These are phyloP conservation scores for Dendrolimus punctatus DNA, from an alignment of 1,140 invertebrate genomes.

Conservation along the genomic window DNA sequence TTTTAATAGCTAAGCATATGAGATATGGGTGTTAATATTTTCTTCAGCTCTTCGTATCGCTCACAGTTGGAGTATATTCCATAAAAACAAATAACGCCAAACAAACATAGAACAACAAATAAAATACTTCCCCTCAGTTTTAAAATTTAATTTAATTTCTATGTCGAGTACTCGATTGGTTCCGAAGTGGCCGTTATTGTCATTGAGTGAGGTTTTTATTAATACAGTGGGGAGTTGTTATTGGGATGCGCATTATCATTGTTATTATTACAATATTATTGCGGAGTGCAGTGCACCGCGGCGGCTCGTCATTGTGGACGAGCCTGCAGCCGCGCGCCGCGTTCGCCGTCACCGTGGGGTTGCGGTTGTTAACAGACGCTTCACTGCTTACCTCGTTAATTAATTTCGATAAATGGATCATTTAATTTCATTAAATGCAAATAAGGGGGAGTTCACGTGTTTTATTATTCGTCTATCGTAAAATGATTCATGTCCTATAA, in stretches of 20 bases:
- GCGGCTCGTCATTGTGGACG: background rate
- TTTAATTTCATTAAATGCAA: slow-evolving; percentile 72
- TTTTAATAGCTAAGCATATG: too few species aligned
- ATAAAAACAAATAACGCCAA: background rate
- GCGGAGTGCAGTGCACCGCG: slow-evolving; percentile 29
- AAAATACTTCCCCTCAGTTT: slow-evolving; percentile 14
- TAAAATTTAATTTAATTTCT: slow-evolving; percentile 48
- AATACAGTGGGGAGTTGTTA: slow-evolving; percentile 53
- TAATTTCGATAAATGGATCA: slow-evolving; percentile 70
- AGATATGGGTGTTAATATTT: too few species aligned
- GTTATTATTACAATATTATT: slow-evolving; percentile 41
- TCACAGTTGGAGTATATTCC: too few species aligned
- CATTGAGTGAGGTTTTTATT: slow-evolving; percentile 66
- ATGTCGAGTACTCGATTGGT: slow-evolving; percentile 51
- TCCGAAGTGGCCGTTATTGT: slow-evolving; percentile 60
- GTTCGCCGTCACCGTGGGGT: slow-evolving; percentile 14
- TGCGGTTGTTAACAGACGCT: slow-evolving; percentile 52
- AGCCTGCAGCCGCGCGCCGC: too few species aligned
- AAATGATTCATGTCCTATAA: slow-evolving; percentile 31
- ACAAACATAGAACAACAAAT: slow-evolving; percentile 3
- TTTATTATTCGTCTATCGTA: slow-evolving; percentile 28
- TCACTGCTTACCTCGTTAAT: slow-evolving; percentile 66
- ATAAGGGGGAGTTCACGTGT: slow-evolving; percentile 49
- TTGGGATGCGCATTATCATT: slow-evolving; percentile 47
- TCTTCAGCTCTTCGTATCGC: too few species aligned